Conservation (phyloP, 2,113 vertebrate genomes). For the Mesoclemmys tuberculata region DNA sequence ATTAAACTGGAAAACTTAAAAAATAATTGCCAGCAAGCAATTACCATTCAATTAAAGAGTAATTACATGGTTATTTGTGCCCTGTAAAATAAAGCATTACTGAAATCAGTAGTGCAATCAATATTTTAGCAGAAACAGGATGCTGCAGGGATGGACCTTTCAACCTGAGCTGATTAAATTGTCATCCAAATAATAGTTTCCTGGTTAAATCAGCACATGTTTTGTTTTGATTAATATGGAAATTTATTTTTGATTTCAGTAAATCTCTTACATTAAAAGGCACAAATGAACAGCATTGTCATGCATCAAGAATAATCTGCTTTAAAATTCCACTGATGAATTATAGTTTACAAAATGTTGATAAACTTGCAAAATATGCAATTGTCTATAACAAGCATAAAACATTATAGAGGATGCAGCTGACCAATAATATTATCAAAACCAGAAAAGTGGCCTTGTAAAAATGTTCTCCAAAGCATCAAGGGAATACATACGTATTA, state of each 20-base stretch:
- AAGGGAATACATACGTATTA: neutral
- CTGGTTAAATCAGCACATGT: slow-evolving; percentile 74
- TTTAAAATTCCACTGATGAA: slow-evolving; percentile 29
- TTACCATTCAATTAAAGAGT: slow-evolving; percentile 84
- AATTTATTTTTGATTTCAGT: slow-evolving; percentile 72
- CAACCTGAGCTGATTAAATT: slow-evolving; percentile 80
- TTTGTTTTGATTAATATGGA: slow-evolving; percentile 82
- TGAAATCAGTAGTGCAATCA: slow-evolving; percentile 79
- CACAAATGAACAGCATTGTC: slow-evolving; percentile 27
- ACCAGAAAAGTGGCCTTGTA: neutral
- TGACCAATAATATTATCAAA: neutral
- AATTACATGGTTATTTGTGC: slow-evolving; percentile 82
- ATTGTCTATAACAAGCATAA: neutral
- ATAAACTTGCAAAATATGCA: neutral
- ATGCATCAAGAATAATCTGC: slow-evolving; percentile 47
- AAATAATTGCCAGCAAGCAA: slow-evolving; percentile 82
- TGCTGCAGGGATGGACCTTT: slow-evolving; percentile 76
- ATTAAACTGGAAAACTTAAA: slow-evolving; percentile 76
- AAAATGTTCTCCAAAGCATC: neutral
- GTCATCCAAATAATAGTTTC: slow-evolving; percentile 75
- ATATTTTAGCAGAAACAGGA: slow-evolving; percentile 80
- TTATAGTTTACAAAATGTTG: slow-evolving; percentile 20
- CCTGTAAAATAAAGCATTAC: slow-evolving; percentile 79
- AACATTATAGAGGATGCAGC: neutral
- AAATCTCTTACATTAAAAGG: slow-evolving; percentile 66